Conservation (phyloP, 2,888 invertebrate genomes). For the Drosophila kuntzei region DNA sequence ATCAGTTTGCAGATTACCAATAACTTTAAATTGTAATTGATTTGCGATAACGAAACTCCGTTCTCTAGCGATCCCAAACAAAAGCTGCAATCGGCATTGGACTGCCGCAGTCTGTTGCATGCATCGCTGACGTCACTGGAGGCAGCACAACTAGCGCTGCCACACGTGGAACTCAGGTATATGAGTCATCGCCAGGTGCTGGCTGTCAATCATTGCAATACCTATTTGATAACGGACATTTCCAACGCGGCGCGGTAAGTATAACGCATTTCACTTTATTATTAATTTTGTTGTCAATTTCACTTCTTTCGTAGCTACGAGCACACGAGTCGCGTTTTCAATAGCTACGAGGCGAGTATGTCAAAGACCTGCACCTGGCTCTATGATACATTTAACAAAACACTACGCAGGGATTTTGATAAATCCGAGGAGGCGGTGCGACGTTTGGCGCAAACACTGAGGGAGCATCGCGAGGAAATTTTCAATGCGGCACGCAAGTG, state of each 20-base stretch:
- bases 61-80: constrained; percentile 77
- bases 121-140: constrained; percentile 84
- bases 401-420: constrained; percentile 83
- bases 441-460: constrained; percentile 77
- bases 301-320: constrained; percentile 70
- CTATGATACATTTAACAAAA: constrained; percentile 83
- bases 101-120: constrained; percentile 82
- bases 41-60: too few species aligned
- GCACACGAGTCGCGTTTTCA: constrained; percentile 83
- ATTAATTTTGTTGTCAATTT: neutral
- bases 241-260: constrained; percentile 80
- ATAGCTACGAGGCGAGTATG: constrained; percentile 80
- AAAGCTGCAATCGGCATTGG: constrained; percentile 79
- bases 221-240: constrained; percentile 84
- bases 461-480: constrained; percentile 82
- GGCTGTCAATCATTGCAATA: constrained; percentile 84
- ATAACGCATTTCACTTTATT: neutral
- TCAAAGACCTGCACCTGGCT: constrained; percentile 84
- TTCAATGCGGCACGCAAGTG: constrained; percentile 81
- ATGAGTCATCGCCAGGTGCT: constrained; percentile 84
- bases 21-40: too few species aligned
- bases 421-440: constrained; percentile 81
- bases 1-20: too few species aligned
- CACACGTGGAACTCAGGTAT: constrained; percentile 84
- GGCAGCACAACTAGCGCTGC: constrained; percentile 83